Evolutionary conservation across 1,140 invertebrate species (phyloP), one percentile per base, ranked within the genome.

Genomic region (Lysiphlebus fabarum): DNA sequence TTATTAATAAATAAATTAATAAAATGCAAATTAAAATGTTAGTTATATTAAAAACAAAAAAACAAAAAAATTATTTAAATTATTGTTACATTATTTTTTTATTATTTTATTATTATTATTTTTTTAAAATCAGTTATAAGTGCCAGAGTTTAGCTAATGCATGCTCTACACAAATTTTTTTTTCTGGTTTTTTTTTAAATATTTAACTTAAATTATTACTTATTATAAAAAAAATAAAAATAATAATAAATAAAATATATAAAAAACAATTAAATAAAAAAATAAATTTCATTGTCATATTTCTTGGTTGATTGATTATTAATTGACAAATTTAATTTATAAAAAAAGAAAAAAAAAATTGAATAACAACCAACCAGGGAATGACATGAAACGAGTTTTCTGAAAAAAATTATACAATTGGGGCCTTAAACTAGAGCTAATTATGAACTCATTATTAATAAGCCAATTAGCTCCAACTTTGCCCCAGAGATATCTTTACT

Each of bases 391-490:
- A 71, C 63, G 65, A 68, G 60, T 63, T 70, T 62, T 36, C 34
- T 10, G 36, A 9, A 51, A 38, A n/a, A 33, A 26, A 4, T 4
- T 17, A 36, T 26, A 26, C 26, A 10, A 12, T 38, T 57, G 66
- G 63, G 67, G 62, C 64, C 43, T 56, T 59, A 63, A n/a, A 68
- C 65, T 67, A 56, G 57, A 58, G 61, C 65, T 70, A 73, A 71
- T 72, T 69, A 67, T 61, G 60, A 37, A 56, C 66, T 70, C 65
- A 70, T 70, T 70, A 72, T 71, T 71, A 70, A 74, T 72, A 68
- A 70, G 60, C 62, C 67, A 74, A 71, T 73, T 70, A 73, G 64
- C 66, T 36, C 17, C 43, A 44, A 55, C 51, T 55, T 38, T 11
- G 54, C 12, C 45, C 37, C 14, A 12, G 34, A 49, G 55, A 45